phyloP scores from a whole-genome alignment of 2,113 vertebrate species.

The Sarotherodon lohbergeri region DNA sequence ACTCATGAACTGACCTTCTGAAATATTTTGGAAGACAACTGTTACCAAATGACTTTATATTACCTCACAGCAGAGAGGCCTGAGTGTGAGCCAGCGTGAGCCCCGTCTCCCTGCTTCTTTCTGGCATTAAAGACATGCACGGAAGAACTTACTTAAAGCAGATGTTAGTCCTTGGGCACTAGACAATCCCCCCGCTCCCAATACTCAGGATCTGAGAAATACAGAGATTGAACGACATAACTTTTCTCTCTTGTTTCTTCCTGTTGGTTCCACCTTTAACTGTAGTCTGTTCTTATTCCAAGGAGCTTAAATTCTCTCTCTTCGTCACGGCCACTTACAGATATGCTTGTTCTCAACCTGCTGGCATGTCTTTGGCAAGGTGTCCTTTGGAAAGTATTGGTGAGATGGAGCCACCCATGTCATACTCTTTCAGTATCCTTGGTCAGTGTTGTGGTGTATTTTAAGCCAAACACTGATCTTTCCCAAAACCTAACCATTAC shows the following conservation, averaged over 20 bases:
- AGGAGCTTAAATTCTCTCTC: background rate
- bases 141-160: background rate
- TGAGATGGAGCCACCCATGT: background rate
- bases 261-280: background rate
- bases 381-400: background rate
- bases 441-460: background rate
- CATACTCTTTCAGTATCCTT: background rate
- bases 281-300: background rate
- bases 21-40: background rate
- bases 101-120: background rate
- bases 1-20: background rate
- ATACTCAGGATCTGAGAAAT: background rate
- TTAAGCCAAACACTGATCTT: background rate
- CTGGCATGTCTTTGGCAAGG: background rate
- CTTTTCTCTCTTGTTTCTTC: background rate
- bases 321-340: background rate
- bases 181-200: background rate
- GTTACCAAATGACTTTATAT: background rate
- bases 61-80: background rate
- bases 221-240: background rate
- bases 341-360: background rate
- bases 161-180: background rate
- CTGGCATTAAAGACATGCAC: background rate
- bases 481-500: background rate
- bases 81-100: background rate